Evolutionary conservation across 1,140 invertebrate genomes (phyloP).

Genomic region (Diplogasteroides magnus): DNA sequence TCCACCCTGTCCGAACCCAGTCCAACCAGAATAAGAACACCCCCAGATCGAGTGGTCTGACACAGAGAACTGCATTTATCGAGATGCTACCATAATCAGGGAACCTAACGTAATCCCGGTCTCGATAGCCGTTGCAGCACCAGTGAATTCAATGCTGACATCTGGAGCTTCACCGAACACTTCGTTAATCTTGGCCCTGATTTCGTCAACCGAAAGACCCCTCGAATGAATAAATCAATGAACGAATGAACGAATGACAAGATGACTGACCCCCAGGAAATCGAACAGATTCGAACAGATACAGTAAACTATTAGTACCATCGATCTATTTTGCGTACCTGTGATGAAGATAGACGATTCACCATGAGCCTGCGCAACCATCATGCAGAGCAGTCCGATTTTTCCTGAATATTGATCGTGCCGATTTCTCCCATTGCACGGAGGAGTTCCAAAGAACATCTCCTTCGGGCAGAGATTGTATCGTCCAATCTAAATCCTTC

Average conservation of each 20-base stretch:
- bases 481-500: slow-evolving; percentile 64
- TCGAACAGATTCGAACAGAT: too few relatives aligned
- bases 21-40: slow-evolving; percentile 21
- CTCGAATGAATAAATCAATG: too few relatives aligned
- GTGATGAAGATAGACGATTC: too few relatives aligned
- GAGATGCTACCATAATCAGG: too few relatives aligned
- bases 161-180: slow-evolving; percentile 67
- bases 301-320: too few relatives aligned
- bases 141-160: slow-evolving; percentile 79
- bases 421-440: slow-evolving; percentile 78
- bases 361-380: slow-evolving; percentile 82
- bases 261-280: too few relatives aligned
- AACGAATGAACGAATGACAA: too few relatives aligned
- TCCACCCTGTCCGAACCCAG: slow-evolving; percentile 16
- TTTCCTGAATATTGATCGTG: too few relatives aligned
- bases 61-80: too few relatives aligned
- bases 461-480: slow-evolving; percentile 88
- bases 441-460: slow-evolving; percentile 82
- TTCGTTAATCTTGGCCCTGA: slow-evolving; percentile 65
- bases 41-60: slow-evolving; percentile 22
- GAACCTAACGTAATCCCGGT: slow-evolving; percentile 71
- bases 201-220: slow-evolving; percentile 55
- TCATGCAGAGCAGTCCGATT: slow-evolving; percentile 77
- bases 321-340: too few relatives aligned
- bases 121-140: slow-evolving; percentile 72